A percentile compares a stretch with the other conserved stretches of the same genome.
phyloP scores from a whole-genome alignment of 2,888 invertebrate species.

The Dolomedes plantarius region DNA sequence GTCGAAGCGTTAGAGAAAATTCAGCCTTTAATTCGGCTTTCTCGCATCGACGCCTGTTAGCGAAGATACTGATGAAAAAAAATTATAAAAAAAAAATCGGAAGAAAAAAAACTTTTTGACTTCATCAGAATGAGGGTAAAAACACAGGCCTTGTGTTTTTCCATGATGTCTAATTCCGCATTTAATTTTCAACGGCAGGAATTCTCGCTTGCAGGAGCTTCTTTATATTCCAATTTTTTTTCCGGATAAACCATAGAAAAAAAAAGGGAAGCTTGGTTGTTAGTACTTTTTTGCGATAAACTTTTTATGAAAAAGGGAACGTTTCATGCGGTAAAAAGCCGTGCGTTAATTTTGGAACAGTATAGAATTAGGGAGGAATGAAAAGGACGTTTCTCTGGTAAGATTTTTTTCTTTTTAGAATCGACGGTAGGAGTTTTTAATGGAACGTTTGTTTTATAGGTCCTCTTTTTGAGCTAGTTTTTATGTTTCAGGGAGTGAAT shows the following conservation, averaged over 20 bases:
- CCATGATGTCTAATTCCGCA: constrained; percentile 34
- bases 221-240: constrained; percentile 13
- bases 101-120: constrained; percentile 1
- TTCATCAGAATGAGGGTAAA: constrained; percentile 44
- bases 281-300: constrained; percentile 31
- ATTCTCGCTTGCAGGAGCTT: constrained; percentile 31
- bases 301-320: constrained; percentile 30
- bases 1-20: neutral
- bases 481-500: neutral
- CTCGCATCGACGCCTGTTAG: constrained; percentile 42
- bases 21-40: constrained; percentile 38
- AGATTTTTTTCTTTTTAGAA: constrained; percentile 30
- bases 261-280: constrained; percentile 37
- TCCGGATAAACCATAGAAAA: neutral
- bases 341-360: constrained; percentile 48
- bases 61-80: neutral
- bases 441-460: constrained; percentile 49
- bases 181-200: constrained; percentile 51
- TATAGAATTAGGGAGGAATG: constrained; percentile 33
- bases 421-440: constrained; percentile 31
- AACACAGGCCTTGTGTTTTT: constrained; percentile 55
- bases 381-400: neutral
- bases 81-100: neutral
- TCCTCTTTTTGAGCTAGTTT: neutral
- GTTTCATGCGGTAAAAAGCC: constrained; percentile 31